Conservation (phyloP, 2,888 invertebrate genomes). For the Cosmopolites sordidus region DNA sequence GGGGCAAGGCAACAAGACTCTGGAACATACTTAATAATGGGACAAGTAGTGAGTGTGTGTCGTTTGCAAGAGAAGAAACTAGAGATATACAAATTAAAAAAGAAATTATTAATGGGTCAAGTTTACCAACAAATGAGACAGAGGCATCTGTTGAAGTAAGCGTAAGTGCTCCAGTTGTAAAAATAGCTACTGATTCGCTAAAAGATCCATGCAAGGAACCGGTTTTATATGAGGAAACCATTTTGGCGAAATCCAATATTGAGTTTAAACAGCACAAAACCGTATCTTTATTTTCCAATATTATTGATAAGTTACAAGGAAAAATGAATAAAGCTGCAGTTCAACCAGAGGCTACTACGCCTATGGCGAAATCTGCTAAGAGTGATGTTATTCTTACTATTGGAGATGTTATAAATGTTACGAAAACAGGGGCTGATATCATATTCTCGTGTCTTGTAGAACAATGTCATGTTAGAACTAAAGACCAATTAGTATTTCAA, state of each 20-base stretch:
- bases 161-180: background rate
- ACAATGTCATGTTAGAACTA: conserved; percentile 39
- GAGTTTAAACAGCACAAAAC: conserved; percentile 32
- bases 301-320: conserved; percentile 38
- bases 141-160: conserved; percentile 5
- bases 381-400: conserved; percentile 11
- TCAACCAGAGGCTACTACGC: conserved; percentile 1
- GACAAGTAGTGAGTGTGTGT: conserved; percentile 18
- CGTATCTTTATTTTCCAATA: conserved; percentile 31
- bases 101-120: conserved; percentile 24
- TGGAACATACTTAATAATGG: conserved; percentile 35
- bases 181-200: background rate
- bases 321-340: conserved; percentile 29
- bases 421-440: conserved; percentile 27
- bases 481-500: conserved; percentile 36
- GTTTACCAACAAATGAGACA: conserved; percentile 3
- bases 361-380: conserved; percentile 3
- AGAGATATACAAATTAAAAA: conserved; percentile 23
- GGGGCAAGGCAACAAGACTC: too few relatives aligned
- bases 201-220: conserved; percentile 28
- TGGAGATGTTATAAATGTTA: conserved; percentile 34
- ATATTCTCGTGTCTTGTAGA: conserved; percentile 40
- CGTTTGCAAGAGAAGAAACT: conserved; percentile 29
- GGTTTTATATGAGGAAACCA: conserved; percentile 22
- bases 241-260: conserved; percentile 22